A percentile compares a stretch with the other conserved stretches of the same genome.
phyloP scores from a whole-genome alignment of 2,113 vertebrate genomes.

The Neolamprologus toae region DNA sequence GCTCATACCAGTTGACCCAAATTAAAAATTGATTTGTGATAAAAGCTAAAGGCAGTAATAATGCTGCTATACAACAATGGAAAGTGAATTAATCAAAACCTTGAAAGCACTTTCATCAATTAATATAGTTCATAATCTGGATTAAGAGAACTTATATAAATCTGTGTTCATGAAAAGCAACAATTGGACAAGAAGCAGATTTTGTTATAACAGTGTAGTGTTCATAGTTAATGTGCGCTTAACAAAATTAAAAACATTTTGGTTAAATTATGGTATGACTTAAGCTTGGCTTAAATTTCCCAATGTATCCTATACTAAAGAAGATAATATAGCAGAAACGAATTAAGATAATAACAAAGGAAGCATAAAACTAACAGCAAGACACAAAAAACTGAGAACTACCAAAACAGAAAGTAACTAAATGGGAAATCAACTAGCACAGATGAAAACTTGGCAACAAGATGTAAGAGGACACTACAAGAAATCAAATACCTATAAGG shows the following conservation, averaged over 20 bases:
- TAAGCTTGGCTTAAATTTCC: neutral
- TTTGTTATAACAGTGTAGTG: neutral
- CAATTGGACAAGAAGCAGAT: neutral
- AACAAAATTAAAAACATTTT: neutral
- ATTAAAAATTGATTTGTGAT: neutral
- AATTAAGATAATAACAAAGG: neutral
- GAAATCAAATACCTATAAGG: neutral
- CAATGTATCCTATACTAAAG: neutral
- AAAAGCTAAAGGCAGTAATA: neutral
- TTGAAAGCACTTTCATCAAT: neutral
- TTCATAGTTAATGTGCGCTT: neutral
- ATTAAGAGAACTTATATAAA: neutral
- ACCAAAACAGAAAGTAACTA: neutral
- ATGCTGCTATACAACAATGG: neutral
- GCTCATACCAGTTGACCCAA: neutral
- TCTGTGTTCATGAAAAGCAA: neutral
- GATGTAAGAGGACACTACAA: neutral
- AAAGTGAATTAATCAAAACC: neutral
- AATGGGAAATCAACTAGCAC: neutral
- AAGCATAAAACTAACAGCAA: neutral
- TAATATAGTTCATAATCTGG: neutral
- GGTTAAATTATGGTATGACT: neutral
- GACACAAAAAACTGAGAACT: neutral
- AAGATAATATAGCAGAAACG: neutral
- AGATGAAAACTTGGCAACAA: neutral